Conservation (phyloP, 2,113 vertebrate genomes). For the Psilopsiagon aymara region DNA sequence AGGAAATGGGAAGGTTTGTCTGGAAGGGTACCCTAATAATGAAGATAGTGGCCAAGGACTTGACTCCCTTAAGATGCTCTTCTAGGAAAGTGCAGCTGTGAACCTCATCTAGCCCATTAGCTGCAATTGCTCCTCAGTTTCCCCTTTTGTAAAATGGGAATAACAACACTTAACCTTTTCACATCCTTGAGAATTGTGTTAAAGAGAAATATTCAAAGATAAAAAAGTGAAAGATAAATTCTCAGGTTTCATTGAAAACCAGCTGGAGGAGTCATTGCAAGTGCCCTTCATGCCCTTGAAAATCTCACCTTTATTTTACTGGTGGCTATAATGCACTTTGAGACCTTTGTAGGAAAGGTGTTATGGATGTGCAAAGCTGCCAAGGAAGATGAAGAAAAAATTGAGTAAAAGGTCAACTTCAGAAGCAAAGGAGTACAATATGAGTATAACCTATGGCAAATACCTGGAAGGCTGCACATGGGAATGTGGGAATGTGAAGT, state of each 20-base stretch:
- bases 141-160: not conserved
- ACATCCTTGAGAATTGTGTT: not conserved
- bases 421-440: conserved; percentile 17
- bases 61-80: not conserved
- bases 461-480: conserved; percentile 11
- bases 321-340: not conserved
- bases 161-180: not conserved
- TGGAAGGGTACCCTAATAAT: not conserved
- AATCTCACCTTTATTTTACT: conserved; percentile 16
- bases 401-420: conserved; percentile 34
- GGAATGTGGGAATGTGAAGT: not conserved
- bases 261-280: not conserved
- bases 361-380: not conserved
- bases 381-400: not conserved
- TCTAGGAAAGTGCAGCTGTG: not conserved
- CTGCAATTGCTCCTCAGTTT: not conserved
- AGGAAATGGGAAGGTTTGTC: not conserved
- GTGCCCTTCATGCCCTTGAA: not conserved
- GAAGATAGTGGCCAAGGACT: not conserved
- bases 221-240: not conserved
- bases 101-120: not conserved
- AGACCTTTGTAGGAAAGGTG: conserved; percentile 11
- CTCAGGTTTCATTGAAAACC: not conserved
- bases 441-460: conserved; percentile 28
- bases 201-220: not conserved